These are phyloP conservation scores for Hippocampus barbouri DNA, from an alignment of 2,113 vertebrate genomes.

Conservation along the genomic window DNA sequence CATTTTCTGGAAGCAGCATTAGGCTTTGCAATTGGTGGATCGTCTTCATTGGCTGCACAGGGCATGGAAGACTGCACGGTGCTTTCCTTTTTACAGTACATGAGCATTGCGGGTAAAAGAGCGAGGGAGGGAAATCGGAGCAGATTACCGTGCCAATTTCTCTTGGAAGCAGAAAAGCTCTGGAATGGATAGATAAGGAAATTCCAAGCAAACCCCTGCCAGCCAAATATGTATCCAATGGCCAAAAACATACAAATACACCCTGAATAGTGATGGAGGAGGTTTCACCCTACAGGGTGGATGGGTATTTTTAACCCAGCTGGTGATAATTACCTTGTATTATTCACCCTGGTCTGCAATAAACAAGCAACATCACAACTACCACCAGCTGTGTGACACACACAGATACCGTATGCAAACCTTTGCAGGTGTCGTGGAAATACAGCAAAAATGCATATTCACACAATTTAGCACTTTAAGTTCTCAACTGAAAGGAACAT, in stretches of 20 bases:
- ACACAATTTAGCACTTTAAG: not conserved
- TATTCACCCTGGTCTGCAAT: constrained; percentile 59
- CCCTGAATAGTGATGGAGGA: constrained; percentile 66
- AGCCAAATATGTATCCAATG: constrained; percentile 76
- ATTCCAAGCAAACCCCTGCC: constrained; percentile 71
- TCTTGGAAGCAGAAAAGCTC: constrained; percentile 72
- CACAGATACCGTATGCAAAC: not conserved
- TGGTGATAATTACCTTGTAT: constrained; percentile 70
- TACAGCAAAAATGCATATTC: not conserved
- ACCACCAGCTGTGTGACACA: constrained; percentile 40
- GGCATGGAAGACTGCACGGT: constrained; percentile 49
- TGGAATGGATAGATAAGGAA: constrained; percentile 78
- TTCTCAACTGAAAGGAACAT: not conserved
- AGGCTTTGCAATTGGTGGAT: constrained; percentile 49
- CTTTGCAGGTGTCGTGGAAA: constrained; percentile 12
- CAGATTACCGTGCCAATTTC: constrained; percentile 77
- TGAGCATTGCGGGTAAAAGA: constrained; percentile 63
- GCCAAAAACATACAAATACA: constrained; percentile 69
- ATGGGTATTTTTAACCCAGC: constrained; percentile 67
- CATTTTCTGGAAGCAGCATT: constrained; percentile 42
- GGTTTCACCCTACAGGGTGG: constrained; percentile 65
- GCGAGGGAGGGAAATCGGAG: constrained; percentile 68
- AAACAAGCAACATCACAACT: constrained; percentile 52
- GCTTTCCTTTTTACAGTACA: constrained; percentile 68
- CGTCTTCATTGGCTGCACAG: constrained; percentile 58